phyloP scores from a whole-genome alignment of 2,797 vertebrate genomes.

The Alauda arvensis region DNA sequence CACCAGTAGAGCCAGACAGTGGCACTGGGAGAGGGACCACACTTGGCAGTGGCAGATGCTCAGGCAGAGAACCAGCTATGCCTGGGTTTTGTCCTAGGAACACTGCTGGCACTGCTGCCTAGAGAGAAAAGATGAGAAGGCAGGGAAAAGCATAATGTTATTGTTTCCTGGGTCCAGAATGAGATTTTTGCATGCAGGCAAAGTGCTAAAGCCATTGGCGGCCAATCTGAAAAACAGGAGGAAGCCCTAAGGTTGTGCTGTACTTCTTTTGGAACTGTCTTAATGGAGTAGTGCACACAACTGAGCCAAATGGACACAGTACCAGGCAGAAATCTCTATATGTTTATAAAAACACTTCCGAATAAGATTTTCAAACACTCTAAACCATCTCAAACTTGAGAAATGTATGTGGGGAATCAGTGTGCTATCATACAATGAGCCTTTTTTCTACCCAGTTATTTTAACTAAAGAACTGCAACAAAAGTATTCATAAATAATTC shows the following conservation, averaged over 20 bases:
- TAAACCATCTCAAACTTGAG: not conserved
- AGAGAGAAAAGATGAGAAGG: not conserved
- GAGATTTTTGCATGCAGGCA: not conserved
- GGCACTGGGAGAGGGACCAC: fast-evolving
- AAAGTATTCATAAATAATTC: not conserved
- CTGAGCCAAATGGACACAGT: not conserved
- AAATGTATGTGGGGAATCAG: not conserved
- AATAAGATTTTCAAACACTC: not conserved
- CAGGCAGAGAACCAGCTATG: not conserved
- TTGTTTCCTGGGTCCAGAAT: not conserved
- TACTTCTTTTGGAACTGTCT: not conserved
- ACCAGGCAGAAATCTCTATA: not conserved
- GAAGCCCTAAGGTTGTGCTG: fast-evolving
- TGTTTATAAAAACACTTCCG: not conserved
- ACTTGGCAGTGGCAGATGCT: not conserved
- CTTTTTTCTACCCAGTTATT: not conserved
- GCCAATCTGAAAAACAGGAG: not conserved
- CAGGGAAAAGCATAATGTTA: not conserved
- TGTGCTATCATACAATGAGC: fast-evolving
- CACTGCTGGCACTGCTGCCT: not conserved
- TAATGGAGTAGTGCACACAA: not conserved
- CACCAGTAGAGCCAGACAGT: not conserved
- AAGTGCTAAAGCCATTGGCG: not conserved
- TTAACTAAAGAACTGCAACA: not conserved
- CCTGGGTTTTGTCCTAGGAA: not conserved